phyloP scores from a whole-genome alignment of 2,797 vertebrate species.

The Artibeus jamaicensis region DNA sequence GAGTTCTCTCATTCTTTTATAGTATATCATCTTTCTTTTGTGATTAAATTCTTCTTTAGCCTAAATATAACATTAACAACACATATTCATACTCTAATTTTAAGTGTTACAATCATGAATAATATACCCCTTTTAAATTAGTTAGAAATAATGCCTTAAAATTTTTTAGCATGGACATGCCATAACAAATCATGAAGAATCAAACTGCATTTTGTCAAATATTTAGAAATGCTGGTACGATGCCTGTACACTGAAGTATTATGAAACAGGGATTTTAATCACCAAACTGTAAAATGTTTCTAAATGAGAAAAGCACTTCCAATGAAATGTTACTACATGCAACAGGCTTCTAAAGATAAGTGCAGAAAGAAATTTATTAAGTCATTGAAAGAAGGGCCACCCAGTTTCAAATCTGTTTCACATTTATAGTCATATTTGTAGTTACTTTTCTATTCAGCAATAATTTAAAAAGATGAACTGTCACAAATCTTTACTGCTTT shows the following conservation, averaged over 20 bases:
- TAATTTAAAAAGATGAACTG: constrained; percentile 5
- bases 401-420: background rate
- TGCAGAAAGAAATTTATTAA: background rate
- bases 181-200: background rate
- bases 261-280: background rate
- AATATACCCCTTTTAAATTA: background rate
- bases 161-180: background rate
- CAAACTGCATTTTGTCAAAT: constrained; percentile 8
- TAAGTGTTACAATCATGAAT: background rate
- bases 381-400: background rate
- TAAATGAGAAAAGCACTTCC: background rate
- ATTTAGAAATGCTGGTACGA: background rate
- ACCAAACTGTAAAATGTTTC: background rate
- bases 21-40: background rate
- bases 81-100: background rate
- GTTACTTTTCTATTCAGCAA: background rate
- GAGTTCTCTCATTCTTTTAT: background rate
- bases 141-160: constrained; percentile 21
- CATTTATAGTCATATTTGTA: background rate
- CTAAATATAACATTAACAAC: background rate
- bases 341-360: constrained; percentile 13
- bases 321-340: background rate
- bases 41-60: constrained; percentile 2
- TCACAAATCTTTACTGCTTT: background rate
- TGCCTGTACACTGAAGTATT: background rate